Percentiles rank a stretch among this genome's conserved stretches.
phyloP scores from a whole-genome alignment of 2,888 invertebrate species.

The Cryptocephalus primarius region DNA sequence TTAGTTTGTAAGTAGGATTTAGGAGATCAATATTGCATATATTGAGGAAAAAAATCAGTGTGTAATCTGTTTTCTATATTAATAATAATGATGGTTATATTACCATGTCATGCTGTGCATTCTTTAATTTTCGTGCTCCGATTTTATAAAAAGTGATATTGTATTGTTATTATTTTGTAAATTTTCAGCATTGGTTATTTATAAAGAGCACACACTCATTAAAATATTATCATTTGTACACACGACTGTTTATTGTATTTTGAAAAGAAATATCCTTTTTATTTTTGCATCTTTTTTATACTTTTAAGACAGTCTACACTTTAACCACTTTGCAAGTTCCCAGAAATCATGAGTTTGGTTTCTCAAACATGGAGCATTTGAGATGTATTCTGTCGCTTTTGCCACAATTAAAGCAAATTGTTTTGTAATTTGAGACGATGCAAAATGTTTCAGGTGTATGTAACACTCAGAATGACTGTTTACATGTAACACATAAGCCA shows the following conservation, averaged over 20 bases:
- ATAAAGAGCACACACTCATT: slow-evolving; percentile 24
- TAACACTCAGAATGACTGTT: too few species aligned
- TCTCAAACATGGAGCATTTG: too few species aligned
- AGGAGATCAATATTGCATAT: slow-evolving; percentile 21
- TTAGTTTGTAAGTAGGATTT: slow-evolving; percentile 12
- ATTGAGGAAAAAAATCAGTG: slow-evolving; percentile 16
- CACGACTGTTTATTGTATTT: too few species aligned
- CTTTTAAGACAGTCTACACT: too few species aligned
- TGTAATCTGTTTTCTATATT: slow-evolving; percentile 21
- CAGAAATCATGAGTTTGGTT: too few species aligned
- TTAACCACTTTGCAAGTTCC: too few species aligned
- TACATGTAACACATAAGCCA: too few species aligned
- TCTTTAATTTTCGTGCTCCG: slow-evolving; percentile 24
- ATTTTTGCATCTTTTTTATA: neutral
- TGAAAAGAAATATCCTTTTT: slow-evolving; percentile 1
- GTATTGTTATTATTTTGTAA: slow-evolving; percentile 22
- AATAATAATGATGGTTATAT: slow-evolving; percentile 14
- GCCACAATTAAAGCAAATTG: too few species aligned
- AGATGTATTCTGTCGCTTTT: too few species aligned
- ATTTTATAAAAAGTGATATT: slow-evolving; percentile 28
- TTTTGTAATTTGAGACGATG: too few species aligned
- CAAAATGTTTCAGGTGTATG: too few species aligned
- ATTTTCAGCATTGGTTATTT: slow-evolving; percentile 24
- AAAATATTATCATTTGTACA: slow-evolving; percentile 18
- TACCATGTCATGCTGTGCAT: slow-evolving; percentile 25